These are phyloP conservation scores for Heptascelio sp. DNA, from an alignment of 2,888 invertebrate genomes.

Conservation along the genomic window DNA sequence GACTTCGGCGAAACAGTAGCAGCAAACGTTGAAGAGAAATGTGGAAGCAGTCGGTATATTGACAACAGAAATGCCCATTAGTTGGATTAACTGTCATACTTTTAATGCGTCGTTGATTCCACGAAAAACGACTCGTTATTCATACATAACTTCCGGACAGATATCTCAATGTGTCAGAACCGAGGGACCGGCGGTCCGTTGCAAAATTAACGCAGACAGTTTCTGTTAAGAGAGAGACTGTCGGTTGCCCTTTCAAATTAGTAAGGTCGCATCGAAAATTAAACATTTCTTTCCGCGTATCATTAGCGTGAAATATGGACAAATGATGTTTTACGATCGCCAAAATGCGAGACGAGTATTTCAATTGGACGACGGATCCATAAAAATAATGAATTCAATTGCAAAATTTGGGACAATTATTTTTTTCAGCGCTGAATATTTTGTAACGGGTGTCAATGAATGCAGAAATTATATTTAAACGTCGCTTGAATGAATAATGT, in stretches of 20 bases:
- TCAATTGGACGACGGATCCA: constrained; percentile 12
- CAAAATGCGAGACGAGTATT: constrained; percentile 10
- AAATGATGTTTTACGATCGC: constrained; percentile 42
- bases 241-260: constrained; percentile 65
- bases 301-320: constrained; percentile 53
- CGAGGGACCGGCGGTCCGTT: constrained; percentile 40
- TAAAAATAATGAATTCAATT: constrained; percentile 37
- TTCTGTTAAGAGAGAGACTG: constrained; percentile 54
- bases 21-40: constrained; percentile 61
- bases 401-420: constrained; percentile 26
- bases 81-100: constrained; percentile 80
- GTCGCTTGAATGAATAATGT: constrained; percentile 13
- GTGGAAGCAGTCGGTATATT: constrained; percentile 65
- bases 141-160: constrained; percentile 66
- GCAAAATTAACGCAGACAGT: constrained; percentile 67
- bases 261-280: constrained; percentile 51
- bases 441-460: constrained; percentile 14
- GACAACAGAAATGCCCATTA: constrained; percentile 78
- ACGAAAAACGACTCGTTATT: constrained; percentile 67
- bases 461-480: not conserved
- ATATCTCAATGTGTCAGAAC: constrained; percentile 60
- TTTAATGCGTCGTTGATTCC: constrained; percentile 71
- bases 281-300: constrained; percentile 36
- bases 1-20: constrained; percentile 63
- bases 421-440: constrained; percentile 7